Percentiles rank a stretch among this genome's conserved stretches.
These are phyloP conservation scores for Drosophila grimshawi DNA, from an alignment of 1,140 invertebrate genomes.

Conservation along the genomic window DNA sequence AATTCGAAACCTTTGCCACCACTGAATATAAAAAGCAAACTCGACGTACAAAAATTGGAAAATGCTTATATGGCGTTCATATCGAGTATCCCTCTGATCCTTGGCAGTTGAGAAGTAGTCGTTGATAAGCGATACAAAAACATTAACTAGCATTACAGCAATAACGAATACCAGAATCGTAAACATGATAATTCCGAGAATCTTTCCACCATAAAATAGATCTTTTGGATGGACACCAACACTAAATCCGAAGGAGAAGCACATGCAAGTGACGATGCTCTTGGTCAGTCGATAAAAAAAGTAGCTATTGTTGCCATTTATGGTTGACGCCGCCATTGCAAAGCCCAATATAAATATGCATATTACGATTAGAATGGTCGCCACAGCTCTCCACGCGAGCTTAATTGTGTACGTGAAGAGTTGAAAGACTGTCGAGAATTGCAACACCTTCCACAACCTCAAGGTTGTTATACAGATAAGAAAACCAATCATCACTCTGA, in stretches of 20 bases:
- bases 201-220: conserved; percentile 47
- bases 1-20: conserved; percentile 11
- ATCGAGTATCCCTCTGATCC: conserved; percentile 16
- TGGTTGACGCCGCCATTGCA: conserved; percentile 44
- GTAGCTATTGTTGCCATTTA: conserved; percentile 63
- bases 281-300: conserved; percentile 44
- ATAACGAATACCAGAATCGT: conserved; percentile 55
- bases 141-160: conserved; percentile 54
- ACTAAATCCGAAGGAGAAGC: conserved; percentile 67
- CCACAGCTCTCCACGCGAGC: conserved; percentile 40
- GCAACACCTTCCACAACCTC: conserved; percentile 63
- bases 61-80: conserved; percentile 38
- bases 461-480: conserved; percentile 61
- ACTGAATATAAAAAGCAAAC: conserved; percentile 2
- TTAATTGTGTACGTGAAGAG: conserved; percentile 58
- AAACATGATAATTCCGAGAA: conserved; percentile 56
- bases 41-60: conserved; percentile 61
- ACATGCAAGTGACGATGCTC: conserved; percentile 51
- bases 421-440: conserved; percentile 59
- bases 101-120: conserved; percentile 57
- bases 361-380: conserved; percentile 51
- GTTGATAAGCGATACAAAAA: conserved; percentile 63
- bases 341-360: conserved; percentile 55
- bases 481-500: conserved; percentile 43
- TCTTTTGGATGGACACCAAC: conserved; percentile 42